Conservation (phyloP, 2,113 vertebrate genomes). For the Osmerus eperlanus region DNA sequence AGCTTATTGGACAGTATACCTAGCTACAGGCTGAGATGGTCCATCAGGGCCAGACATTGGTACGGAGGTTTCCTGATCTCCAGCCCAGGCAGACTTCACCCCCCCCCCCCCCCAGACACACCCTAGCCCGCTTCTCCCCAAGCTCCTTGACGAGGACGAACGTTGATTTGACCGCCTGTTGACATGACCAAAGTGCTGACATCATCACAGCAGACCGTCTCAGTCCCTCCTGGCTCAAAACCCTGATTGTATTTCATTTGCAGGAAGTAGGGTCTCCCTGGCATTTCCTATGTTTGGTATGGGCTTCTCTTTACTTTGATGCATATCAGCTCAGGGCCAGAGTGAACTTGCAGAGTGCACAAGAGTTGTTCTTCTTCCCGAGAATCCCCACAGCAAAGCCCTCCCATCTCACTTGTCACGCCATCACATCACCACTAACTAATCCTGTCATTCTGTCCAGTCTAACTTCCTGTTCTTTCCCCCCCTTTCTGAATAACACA, state of each 20-base stretch:
- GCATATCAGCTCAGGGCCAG: conserved; percentile 60
- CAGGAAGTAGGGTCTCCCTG: conserved; percentile 75
- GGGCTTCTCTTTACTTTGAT: conserved; percentile 69
- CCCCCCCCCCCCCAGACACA: too few relatives aligned
- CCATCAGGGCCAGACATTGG: too few relatives aligned
- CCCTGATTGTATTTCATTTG: conserved; percentile 68
- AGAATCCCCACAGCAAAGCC: conserved; percentile 48
- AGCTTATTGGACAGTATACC: too few relatives aligned
- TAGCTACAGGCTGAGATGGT: too few relatives aligned
- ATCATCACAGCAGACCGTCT: too few relatives aligned
- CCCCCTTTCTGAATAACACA: conserved; percentile 47
- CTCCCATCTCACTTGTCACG: conserved; percentile 44
- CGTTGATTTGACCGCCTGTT: too few relatives aligned
- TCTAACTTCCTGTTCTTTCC: conserved; percentile 28
- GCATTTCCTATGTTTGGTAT: conserved; percentile 76
- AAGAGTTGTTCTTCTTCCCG: conserved; percentile 41
- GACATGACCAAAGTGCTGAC: too few relatives aligned
- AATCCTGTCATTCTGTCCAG: conserved; percentile 21
- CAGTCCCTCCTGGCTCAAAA: conserved; percentile 57
- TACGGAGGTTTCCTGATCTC: too few relatives aligned
- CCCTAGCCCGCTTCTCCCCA: too few relatives aligned
- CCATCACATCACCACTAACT: conserved; percentile 42
- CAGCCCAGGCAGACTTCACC: too few relatives aligned
- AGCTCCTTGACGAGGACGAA: too few relatives aligned
- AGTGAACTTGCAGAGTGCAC: conserved; percentile 61